Conservation (phyloP, 2,113 vertebrate genomes). For the Vulpes lagopus region DNA sequence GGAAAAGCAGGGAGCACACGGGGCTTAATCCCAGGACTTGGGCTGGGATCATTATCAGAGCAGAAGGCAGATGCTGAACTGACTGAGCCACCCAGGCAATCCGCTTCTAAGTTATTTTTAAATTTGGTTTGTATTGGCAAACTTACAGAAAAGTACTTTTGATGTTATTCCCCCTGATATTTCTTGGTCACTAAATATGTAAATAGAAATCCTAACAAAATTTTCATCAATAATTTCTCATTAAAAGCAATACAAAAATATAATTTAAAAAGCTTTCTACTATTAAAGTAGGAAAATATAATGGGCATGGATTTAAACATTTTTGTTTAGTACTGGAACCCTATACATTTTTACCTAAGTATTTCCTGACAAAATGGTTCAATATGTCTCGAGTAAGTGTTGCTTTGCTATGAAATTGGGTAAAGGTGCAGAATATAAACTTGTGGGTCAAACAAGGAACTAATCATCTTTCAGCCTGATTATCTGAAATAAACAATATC, state of each 20-base stretch:
- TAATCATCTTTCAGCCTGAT: neutral
- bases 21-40: neutral
- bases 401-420: neutral
- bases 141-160: neutral
- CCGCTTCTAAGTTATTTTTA: neutral
- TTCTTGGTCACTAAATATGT: neutral
- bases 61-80: neutral
- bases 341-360: neutral
- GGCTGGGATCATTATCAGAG: neutral
- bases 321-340: neutral
- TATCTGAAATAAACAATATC: neutral
- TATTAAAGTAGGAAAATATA: neutral
- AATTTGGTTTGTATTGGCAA: slow-evolving; percentile 13
- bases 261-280: neutral
- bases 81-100: neutral
- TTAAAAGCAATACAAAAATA: neutral
- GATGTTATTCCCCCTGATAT: neutral
- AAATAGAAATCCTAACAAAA: neutral
- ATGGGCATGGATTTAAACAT: neutral
- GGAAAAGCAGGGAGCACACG: neutral
- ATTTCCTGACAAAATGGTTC: neutral
- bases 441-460: neutral
- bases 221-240: neutral
- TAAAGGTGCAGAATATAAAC: neutral
- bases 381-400: neutral